phyloP scores from a whole-genome alignment of 2,888 invertebrate species.

The Mystacides longicornis region DNA sequence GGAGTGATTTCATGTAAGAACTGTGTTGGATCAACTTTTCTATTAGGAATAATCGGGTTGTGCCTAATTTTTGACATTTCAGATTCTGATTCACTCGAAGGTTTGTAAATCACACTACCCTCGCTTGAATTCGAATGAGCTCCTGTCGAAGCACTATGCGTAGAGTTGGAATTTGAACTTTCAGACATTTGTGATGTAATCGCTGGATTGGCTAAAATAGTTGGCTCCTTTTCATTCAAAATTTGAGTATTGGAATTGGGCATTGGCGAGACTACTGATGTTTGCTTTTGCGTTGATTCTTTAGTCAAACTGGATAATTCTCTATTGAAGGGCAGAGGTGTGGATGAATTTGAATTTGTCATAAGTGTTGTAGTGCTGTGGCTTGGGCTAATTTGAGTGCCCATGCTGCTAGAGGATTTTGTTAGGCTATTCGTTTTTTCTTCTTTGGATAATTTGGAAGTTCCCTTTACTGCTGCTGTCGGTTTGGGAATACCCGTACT shows the following conservation, averaged over 20 bases:
- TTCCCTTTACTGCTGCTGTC: constrained; percentile 86
- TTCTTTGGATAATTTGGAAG: constrained; percentile 64
- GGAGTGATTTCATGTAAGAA: constrained; percentile 48
- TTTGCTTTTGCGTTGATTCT: constrained; percentile 45
- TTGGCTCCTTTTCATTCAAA: constrained; percentile 27
- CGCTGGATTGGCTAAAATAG: constrained; percentile 17
- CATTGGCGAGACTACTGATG: constrained; percentile 68
- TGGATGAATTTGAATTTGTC: constrained; percentile 43
- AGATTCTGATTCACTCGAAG: constrained; percentile 64
- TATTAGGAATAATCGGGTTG: constrained; percentile 42
- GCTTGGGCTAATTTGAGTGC: constrained; percentile 50
- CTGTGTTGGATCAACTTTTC: constrained; percentile 47
- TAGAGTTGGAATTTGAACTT: constrained; percentile 52
- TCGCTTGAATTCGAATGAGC: constrained; percentile 66
- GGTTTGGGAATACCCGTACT: constrained; percentile 74
- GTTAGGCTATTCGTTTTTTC: constrained; percentile 47
- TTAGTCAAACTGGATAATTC: constrained; percentile 48
- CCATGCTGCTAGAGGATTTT: constrained; percentile 38
- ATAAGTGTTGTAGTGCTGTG: constrained; percentile 50
- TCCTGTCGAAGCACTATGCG: constrained; percentile 56
- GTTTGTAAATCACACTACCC: constrained; percentile 65
- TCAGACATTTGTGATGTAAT: constrained; percentile 55
- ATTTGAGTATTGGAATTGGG: constrained; percentile 44
- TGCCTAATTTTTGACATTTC: constrained; percentile 47
- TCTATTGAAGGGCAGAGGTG: constrained; percentile 44